phyloP scores from a whole-genome alignment of 2,797 vertebrate species.

The Crax fasciolata region DNA sequence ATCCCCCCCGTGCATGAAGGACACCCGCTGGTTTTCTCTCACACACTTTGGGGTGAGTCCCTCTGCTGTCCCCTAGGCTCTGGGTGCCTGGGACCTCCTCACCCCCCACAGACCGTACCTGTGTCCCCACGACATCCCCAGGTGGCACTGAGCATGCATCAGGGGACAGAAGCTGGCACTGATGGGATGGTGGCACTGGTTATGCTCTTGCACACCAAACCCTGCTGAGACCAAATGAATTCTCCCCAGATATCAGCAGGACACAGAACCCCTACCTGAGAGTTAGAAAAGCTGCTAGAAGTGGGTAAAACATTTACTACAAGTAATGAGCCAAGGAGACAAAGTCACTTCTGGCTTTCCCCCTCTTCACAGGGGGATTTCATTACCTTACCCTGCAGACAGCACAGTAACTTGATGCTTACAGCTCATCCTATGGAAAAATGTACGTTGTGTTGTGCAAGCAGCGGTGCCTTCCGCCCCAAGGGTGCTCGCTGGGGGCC shows the following conservation, averaged over 20 bases:
- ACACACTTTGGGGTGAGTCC: neutral
- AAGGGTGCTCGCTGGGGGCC: fast-evolving
- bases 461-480: neutral
- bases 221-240: too few species aligned
- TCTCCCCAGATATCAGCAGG: neutral
- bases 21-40: neutral
- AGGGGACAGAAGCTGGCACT: too few species aligned
- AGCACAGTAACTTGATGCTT: neutral
- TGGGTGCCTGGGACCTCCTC: neutral
- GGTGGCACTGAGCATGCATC: too few species aligned
- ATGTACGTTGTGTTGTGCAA: neutral
- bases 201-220: too few species aligned
- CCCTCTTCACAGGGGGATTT: neutral
- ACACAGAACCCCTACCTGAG: neutral
- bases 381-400: neutral
- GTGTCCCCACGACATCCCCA: too few species aligned
- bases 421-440: neutral
- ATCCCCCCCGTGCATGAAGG: neutral
- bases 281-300: neutral
- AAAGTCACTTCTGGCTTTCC: neutral
- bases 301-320: neutral
- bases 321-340: fast-evolving
- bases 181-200: too few species aligned
- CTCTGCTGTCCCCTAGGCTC: neutral
- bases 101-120: too few species aligned